A percentile compares a stretch with the other conserved stretches of the same genome.
Conservation (phyloP, 1,140 invertebrate species). For the Rhagoletis zephyria region DNA sequence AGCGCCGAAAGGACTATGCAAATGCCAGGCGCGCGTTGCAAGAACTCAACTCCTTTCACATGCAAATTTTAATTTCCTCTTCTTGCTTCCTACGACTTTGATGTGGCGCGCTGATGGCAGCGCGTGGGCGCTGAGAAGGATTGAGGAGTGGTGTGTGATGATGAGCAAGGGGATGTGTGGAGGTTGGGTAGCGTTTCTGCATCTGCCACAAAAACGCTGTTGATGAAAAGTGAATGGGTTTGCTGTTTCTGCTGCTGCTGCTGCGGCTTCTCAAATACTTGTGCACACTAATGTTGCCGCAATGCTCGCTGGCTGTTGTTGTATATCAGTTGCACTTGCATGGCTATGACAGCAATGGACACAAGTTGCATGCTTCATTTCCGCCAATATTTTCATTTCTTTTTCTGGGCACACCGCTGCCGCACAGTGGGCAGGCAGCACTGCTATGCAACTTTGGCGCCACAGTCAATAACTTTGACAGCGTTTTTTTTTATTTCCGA, state of each 20-base stretch:
- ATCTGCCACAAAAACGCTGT: not conserved
- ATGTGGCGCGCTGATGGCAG: constrained; percentile 5
- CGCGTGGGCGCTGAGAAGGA: too few species aligned
- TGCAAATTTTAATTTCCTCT: constrained; percentile 72
- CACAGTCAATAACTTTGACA: constrained; percentile 2
- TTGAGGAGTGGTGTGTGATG: not conserved
- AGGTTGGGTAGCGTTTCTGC: too few species aligned
- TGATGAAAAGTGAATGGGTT: constrained; percentile 8
- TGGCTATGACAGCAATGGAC: constrained; percentile 58
- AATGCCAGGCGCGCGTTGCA: not conserved
- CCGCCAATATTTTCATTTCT: constrained; percentile 57
- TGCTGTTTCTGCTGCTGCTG: not conserved
- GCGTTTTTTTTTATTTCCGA: constrained; percentile 14
- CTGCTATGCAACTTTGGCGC: not conserved
- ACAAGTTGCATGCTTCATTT: constrained; percentile 70
- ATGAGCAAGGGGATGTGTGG: not conserved
- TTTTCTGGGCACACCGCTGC: not conserved
- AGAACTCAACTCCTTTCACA: constrained; percentile 58
- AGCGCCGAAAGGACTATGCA: not conserved
- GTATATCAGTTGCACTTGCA: not conserved
- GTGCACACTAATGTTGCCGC: not conserved
- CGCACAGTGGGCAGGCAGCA: not conserved
- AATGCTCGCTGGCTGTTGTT: not conserved
- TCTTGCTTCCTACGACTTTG: constrained; percentile 60
- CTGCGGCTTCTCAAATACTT: not conserved